A percentile compares a stretch with the other conserved stretches of the same genome.
phyloP scores from a whole-genome alignment of 2,888 invertebrate genomes.

The Tenthredo amoena region DNA sequence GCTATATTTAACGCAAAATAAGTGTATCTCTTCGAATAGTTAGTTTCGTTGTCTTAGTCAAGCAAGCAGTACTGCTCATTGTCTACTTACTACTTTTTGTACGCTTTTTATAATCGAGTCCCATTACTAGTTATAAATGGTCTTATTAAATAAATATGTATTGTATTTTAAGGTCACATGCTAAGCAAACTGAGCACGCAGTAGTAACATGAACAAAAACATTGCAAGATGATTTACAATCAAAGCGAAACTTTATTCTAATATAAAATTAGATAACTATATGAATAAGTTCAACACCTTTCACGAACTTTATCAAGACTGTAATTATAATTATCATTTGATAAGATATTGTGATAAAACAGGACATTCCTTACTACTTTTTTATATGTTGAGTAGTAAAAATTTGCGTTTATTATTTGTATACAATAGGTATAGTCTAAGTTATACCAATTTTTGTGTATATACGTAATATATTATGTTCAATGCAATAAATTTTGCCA shows the following conservation, averaged over 20 bases:
- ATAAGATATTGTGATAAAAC: constrained; percentile 39
- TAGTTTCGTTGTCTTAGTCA: constrained; percentile 1
- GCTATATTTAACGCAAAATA: constrained; percentile 12
- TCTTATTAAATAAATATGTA: constrained; percentile 26
- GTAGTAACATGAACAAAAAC: constrained; percentile 41
- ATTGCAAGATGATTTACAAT: constrained; percentile 31
- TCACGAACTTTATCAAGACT: constrained; percentile 21
- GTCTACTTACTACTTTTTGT: constrained; percentile 16
- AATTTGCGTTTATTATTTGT: constrained; percentile 42
- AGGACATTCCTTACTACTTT: constrained; percentile 42
- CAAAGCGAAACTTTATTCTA: background rate
- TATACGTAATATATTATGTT: constrained; percentile 14
- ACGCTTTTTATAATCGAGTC: constrained; percentile 23
- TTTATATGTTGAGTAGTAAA: constrained; percentile 12
- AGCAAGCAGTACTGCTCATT: constrained; percentile 27
- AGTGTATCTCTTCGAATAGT: constrained; percentile 1
- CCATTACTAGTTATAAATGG: background rate
- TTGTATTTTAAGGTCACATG: constrained; percentile 46
- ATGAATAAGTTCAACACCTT: constrained; percentile 15
- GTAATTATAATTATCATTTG: constrained; percentile 25
- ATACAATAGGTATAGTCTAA: constrained; percentile 11
- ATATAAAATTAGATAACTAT: constrained; percentile 2
- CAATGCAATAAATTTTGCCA: constrained; percentile 40
- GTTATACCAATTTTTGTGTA: constrained; percentile 36
- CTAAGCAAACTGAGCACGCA: constrained; percentile 43